Conservation (phyloP, 2,113 vertebrate species). For the Megaceryle torquata region DNA sequence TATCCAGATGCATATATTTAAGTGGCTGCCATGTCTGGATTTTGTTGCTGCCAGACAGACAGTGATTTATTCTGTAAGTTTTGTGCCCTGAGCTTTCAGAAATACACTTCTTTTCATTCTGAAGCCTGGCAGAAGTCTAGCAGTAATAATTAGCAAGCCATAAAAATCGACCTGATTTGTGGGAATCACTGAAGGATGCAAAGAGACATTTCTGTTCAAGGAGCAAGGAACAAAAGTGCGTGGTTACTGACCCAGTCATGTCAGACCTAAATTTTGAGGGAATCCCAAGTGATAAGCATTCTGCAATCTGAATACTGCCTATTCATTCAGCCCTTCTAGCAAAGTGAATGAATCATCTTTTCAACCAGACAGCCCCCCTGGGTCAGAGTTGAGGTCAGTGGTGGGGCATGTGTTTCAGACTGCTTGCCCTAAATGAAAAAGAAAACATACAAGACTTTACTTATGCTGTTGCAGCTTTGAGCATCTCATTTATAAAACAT, state of each 20-base stretch:
- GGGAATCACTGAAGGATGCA: constrained; percentile 43
- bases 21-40: not conserved
- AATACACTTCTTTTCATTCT: not conserved
- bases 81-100: constrained; percentile 36
- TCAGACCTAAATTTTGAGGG: constrained; percentile 61
- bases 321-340: constrained; percentile 50
- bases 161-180: constrained; percentile 68
- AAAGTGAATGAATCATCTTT: constrained; percentile 55
- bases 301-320: constrained; percentile 35
- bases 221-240: constrained; percentile 13
- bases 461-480: not conserved
- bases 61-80: constrained; percentile 51
- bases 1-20: not conserved
- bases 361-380: constrained; percentile 51
- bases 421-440: constrained; percentile 19
- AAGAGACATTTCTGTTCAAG: constrained; percentile 51
- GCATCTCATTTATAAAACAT: constrained; percentile 16
- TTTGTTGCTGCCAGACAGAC: constrained; percentile 7
- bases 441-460: constrained; percentile 1
- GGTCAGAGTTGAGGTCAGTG: constrained; percentile 37
- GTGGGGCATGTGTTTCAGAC: constrained; percentile 9
- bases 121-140: constrained; percentile 48
- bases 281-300: constrained; percentile 63
- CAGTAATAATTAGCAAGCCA: constrained; percentile 60
- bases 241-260: constrained; percentile 64